Base-by-base conservation (phyloP, 2,113 vertebrate species). In the Laticauda laticaudata region DNA sequence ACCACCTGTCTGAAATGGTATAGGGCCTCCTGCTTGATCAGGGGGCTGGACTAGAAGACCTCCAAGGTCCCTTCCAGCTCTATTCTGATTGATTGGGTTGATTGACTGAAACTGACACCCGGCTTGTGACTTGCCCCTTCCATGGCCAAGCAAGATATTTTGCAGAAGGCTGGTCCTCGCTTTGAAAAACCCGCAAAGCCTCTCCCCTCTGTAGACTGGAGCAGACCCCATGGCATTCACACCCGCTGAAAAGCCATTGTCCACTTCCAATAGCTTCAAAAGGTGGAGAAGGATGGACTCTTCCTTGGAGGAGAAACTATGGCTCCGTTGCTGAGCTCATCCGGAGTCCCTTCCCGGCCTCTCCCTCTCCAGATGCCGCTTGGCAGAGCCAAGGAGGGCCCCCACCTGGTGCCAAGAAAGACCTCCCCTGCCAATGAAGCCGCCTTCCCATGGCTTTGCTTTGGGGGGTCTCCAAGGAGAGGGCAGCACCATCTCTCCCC, bases 401-500 rank as follows among this genome's bases (percentile, higher is more conserved):
- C 59, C 59, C 24, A 2, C 24, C 48, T 0, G 24, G 10, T 26
- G 86, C 15, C 51, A 88, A 55, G 51, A 96, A 96, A 21, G 93
- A 92, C 96, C 94, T 94, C 95, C 95, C 94, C 94, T 96, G 87
- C 91, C 87, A 69, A 5, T 5, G 10, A n/a, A 26, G 26, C 93
- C 87, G 94, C 94, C 96, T 92, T 95, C 87, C 5, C 21, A n/a
- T 1, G 93, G 95, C 94, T 96, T 96, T 92, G 92, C 95, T 96
- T 96, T 12, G 45, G 45, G 45, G 95, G 95, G 93, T 20, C 95
- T 94, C 75, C 93, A n/a, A 0, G 64, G 12, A 15, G 64, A 34
- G 64, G 29, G 29, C 29, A n/a, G 29, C 12, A 15, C 64, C 29
- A 5, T 34, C 64, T 69, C 64, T n/a, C 64, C 5, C 64, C 61